phyloP scores from a whole-genome alignment of 2,113 vertebrate species.

The Calypte anna region DNA sequence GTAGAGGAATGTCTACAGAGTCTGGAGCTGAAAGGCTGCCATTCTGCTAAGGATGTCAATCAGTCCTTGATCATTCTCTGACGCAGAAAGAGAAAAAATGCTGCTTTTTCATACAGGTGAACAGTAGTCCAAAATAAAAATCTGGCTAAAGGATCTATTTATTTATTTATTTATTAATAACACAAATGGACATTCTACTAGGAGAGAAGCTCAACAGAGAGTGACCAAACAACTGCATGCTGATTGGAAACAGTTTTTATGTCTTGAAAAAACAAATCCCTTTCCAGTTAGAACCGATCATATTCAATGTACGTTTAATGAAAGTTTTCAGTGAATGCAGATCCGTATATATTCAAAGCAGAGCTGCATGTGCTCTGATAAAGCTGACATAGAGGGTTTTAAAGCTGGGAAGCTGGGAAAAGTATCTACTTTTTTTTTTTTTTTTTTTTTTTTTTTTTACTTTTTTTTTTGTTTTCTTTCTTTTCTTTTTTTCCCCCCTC shows the following conservation, averaged over 20 bases:
- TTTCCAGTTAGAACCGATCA: not conserved
- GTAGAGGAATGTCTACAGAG: not conserved
- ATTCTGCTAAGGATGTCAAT: slow-evolving; percentile 21
- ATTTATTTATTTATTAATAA: not conserved
- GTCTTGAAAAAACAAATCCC: not conserved
- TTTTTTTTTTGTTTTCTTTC: too few species aligned
- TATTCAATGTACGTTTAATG: not conserved
- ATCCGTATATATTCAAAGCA: not conserved
- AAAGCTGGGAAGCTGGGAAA: not conserved
- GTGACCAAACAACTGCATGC: not conserved
- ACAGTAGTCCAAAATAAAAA: not conserved
- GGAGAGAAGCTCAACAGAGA: not conserved
- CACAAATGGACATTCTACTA: not conserved
- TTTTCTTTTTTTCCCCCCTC: too few species aligned
- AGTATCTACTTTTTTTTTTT: too few species aligned
- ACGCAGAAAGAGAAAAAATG: not conserved
- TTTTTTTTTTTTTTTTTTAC: too few species aligned
- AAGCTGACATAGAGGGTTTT: not conserved
- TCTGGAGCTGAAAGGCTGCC: not conserved
- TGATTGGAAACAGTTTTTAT: not conserved
- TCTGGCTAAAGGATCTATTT: not conserved
- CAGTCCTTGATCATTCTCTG: not conserved
- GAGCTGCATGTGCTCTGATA: not conserved
- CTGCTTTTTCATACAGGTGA: not conserved
- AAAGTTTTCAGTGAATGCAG: not conserved